A percentile compares a stretch with the other conserved stretches of the same genome.
Evolutionary conservation across 2,888 invertebrate genomes (phyloP).

Genomic region (Pseudoips prasinana): DNA sequence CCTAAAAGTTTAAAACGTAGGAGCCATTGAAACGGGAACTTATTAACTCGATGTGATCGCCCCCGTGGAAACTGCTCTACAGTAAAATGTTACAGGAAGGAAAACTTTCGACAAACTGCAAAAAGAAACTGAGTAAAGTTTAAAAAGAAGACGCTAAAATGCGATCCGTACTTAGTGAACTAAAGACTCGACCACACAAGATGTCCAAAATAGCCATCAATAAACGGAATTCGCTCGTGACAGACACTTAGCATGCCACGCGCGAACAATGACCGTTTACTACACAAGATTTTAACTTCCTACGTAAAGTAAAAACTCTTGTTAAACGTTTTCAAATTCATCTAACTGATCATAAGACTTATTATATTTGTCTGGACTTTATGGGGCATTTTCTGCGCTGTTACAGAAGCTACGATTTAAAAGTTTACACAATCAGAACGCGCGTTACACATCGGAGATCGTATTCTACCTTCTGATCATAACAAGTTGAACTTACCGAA

Average conservation of each 20-base stretch:
- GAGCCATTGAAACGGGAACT: conserved; percentile 79
- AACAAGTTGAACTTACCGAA: conserved; percentile 60
- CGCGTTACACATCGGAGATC: conserved; percentile 40
- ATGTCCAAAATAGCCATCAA: conserved; percentile 17
- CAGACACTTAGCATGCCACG: conserved; percentile 2
- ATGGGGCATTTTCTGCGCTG: conserved; percentile 30
- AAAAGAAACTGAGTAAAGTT: conserved; percentile 73
- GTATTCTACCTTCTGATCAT: conserved; percentile 55
- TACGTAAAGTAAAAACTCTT: no score
- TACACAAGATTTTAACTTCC: conserved; percentile 2
- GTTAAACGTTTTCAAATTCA: no score
- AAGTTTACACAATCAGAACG: conserved; percentile 55
- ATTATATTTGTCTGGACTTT: conserved; percentile 43
- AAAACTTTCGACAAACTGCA: conserved; percentile 73
- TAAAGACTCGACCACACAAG: conserved; percentile 30
- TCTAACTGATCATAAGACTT: conserved; percentile 4
- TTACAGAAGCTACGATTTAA: conserved; percentile 44
- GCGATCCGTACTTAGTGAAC: conserved; percentile 62
- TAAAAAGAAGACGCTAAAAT: conserved; percentile 76
- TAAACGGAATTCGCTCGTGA: conserved; percentile 8
- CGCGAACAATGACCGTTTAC: conserved; percentile 1
- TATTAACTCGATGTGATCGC: conserved; percentile 82
- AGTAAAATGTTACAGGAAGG: conserved; percentile 79
- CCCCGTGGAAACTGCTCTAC: conserved; percentile 69
- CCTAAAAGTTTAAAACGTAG: conserved; percentile 81